These are phyloP conservation scores for Rhea pennata DNA, from an alignment of 2,113 vertebrate genomes.

Conservation along the genomic window DNA sequence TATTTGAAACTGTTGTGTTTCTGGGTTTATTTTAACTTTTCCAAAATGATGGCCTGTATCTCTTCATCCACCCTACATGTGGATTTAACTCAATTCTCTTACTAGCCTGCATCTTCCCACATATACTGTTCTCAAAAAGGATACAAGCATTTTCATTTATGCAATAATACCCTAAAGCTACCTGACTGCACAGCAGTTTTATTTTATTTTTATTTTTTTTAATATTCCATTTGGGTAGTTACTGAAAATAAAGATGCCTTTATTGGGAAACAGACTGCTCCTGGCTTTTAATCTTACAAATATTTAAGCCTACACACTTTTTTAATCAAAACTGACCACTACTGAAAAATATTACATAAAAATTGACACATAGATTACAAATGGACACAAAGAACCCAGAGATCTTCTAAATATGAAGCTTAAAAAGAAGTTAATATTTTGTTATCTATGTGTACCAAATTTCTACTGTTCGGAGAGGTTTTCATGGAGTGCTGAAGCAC, in stretches of 20 bases:
- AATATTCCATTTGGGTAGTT: slow-evolving; percentile 40
- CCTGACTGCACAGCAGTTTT: neutral
- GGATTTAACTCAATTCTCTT: neutral
- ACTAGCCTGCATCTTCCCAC: neutral
- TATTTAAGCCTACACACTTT: neutral
- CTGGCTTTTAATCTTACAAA: neutral
- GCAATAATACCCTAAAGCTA: neutral
- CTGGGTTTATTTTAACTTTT: neutral
- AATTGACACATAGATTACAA: neutral
- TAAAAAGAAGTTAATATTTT: neutral
- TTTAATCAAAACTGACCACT: neutral
- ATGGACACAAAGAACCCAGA: neutral
- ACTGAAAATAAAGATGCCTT: slow-evolving; percentile 7
- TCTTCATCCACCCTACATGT: neutral
- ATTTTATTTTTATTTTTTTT: neutral
- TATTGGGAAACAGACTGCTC: neutral
- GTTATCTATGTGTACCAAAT: neutral
- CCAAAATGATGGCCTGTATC: fast-evolving
- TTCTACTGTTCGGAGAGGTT: neutral
- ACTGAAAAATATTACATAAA: neutral
- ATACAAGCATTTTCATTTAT: neutral
- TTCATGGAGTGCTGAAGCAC: neutral
- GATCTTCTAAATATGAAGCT: neutral
- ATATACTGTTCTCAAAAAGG: neutral
- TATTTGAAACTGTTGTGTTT: neutral